A percentile compares a stretch with the other conserved stretches of the same genome.
Conservation (phyloP, 1,140 invertebrate genomes). For the Cataglyphis hispanica region DNA sequence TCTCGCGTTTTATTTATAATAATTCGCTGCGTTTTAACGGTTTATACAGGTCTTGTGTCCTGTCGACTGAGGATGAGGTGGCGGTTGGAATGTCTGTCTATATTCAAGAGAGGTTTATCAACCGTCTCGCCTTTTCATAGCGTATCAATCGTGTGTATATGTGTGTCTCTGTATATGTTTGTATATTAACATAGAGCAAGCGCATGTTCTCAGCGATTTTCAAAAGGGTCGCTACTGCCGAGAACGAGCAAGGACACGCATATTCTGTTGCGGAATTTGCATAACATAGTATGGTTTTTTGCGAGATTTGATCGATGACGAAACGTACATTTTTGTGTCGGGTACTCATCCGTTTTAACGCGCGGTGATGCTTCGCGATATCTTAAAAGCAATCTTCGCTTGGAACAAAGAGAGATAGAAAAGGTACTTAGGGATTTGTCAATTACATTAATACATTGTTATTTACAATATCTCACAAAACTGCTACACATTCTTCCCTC, state of each 20-base stretch:
- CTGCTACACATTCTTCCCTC: conserved; percentile 73
- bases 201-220: conserved; percentile 71
- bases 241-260: not conserved
- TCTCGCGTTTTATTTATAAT: conserved; percentile 66
- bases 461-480: conserved; percentile 87
- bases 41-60: conserved; percentile 62
- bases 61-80: conserved; percentile 69
- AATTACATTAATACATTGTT: conserved; percentile 86
- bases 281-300: not conserved
- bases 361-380: not conserved
- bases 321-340: conserved; percentile 42
- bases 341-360: not conserved
- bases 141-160: conserved; percentile 33
- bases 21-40: conserved; percentile 63
- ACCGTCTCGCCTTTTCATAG: conserved; percentile 50
- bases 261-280: not conserved
- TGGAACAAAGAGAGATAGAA: conserved; percentile 80
- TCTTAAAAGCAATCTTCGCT: conserved; percentile 75
- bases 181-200: conserved; percentile 53
- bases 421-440: conserved; percentile 84
- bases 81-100: conserved; percentile 84
- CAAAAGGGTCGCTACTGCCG: conserved; percentile 17
- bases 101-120: conserved; percentile 67
- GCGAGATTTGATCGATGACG: not conserved
- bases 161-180: not conserved